These are phyloP conservation scores for Drosophila paucipuncta DNA, from an alignment of 2,888 invertebrate species.

Conservation along the genomic window DNA sequence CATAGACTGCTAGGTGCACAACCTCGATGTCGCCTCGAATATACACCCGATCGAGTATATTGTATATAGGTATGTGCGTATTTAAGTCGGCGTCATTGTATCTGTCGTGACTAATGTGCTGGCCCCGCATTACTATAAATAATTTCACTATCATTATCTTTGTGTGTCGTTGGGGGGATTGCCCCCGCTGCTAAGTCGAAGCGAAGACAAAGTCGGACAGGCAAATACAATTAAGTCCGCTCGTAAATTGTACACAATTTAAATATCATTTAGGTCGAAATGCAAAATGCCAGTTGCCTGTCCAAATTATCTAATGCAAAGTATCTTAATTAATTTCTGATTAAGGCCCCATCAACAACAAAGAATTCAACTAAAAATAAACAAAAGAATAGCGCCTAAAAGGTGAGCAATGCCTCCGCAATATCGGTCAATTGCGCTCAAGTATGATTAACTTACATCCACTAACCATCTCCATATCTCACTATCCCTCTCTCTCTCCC, in stretches of 20 bases:
- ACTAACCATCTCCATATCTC: neutral
- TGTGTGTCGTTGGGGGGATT: conserved; percentile 41
- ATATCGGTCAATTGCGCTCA: conserved; percentile 77
- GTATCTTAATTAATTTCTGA: conserved; percentile 80
- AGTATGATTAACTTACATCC: conserved; percentile 66
- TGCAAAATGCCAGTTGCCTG: conserved; percentile 47
- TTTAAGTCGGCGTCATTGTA: conserved; percentile 22
- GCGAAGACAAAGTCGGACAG: conserved; percentile 65
- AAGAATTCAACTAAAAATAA: conserved; percentile 12
- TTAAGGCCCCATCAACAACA: conserved; percentile 29
- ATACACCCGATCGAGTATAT: neutral
- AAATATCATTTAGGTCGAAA: conserved; percentile 46
- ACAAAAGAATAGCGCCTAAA: conserved; percentile 38
- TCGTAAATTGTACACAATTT: conserved; percentile 68
- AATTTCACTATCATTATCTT: conserved; percentile 64
- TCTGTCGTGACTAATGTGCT: conserved; percentile 59
- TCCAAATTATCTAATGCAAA: conserved; percentile 68
- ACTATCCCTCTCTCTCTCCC: neutral
- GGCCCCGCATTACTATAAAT: conserved; percentile 61
- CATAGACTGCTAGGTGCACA: conserved; percentile 11
- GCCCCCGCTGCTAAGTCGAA: conserved; percentile 34
- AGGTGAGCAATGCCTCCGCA: conserved; percentile 52
- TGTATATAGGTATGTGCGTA: neutral
- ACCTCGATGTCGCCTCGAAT: neutral
- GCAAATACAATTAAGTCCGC: conserved; percentile 76